Evolutionary conservation across 2,797 vertebrate species (phyloP).

Genomic region (Phalloptychus januarius): DNA sequence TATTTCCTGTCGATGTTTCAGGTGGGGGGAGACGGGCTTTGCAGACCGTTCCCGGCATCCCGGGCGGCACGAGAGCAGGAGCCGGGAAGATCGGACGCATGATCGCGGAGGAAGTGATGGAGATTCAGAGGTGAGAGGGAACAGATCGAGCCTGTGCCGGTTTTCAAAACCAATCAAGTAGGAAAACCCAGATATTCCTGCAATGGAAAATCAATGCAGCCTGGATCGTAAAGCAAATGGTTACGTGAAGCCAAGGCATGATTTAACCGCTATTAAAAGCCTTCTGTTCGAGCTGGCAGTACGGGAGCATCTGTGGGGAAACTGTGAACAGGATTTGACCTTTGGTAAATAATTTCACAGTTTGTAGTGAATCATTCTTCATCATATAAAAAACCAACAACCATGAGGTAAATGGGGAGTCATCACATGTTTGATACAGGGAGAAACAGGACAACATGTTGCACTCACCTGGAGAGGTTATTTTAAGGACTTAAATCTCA

Average conservation of each 20-base stretch:
- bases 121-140: constrained; percentile 94
- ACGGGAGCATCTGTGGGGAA: not conserved
- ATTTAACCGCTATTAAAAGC: constrained; percentile 11
- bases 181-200: rapidly evolving
- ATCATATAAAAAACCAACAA: not conserved
- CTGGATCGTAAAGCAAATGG: not conserved
- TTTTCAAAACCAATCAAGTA: not conserved
- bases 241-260: not conserved
- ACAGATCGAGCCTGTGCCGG: not conserved
- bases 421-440: not conserved
- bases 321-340: constrained; percentile 4
- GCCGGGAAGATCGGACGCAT: constrained; percentile 99
- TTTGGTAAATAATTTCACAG: not conserved
- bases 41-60: constrained; percentile 94
- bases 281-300: constrained; percentile 1
- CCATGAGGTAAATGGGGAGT: constrained; percentile 5
- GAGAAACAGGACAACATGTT: constrained; percentile 5
- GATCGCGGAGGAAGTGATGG: constrained; percentile 99
- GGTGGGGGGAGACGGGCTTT: constrained; percentile 89
- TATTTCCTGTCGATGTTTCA: constrained; percentile 50
- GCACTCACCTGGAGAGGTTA: not conserved
- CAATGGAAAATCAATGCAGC: not conserved
- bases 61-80: constrained; percentile 94
- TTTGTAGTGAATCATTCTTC: not conserved
- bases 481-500: not conserved